Evolutionary conservation across 2,797 vertebrate genomes (phyloP), one percentile per base, ranked within the genome.

Genomic region (Oreortyx pictus): DNA sequence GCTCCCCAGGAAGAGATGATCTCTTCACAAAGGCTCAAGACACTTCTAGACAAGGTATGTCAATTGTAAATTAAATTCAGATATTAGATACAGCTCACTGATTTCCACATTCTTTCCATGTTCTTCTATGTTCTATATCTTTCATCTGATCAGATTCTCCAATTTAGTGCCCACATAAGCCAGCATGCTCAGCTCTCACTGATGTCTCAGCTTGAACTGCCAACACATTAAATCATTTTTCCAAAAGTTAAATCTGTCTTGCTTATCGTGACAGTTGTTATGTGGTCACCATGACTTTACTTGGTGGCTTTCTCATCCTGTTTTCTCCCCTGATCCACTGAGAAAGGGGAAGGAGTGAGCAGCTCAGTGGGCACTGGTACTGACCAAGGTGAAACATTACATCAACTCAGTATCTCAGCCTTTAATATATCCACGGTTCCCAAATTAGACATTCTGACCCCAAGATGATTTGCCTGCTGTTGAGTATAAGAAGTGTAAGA

Each of bases 31-130:
- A 50, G 29, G n/a, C 43, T 20, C 44, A 24, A 81, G 85, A 49
- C 4, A 7, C 46, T 14, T 37, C 29, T 17, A 20, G 11, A 49
- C 19, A 35, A 66, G 31, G 43, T 0, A 0, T 16, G 5, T 4
- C 33, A 64, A 33, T 5, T 60, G 7, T 31, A 14, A 49, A 25
- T 61, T 75, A 65, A 60, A 75, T 29, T 9, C 33, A 60, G 43
- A 39, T 6, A 7, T 37, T 77, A 78, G 6, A 11, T 50, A 11
- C n/a, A 50, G 41, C 19, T 13, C 46, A 11, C 14, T 41, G 35
- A 13, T 25, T 72, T 66, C 33, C 22, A 10, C 20, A 37, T 29
- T 29, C 27, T 52, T 52, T 31, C 9, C 27, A 18, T 17, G 16
- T 52, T 52, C 50, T 82, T 66, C 33, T 22, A 12, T 18, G 37